phyloP scores from a whole-genome alignment of 2,797 vertebrate genomes.

The Enteromius treurensis region DNA sequence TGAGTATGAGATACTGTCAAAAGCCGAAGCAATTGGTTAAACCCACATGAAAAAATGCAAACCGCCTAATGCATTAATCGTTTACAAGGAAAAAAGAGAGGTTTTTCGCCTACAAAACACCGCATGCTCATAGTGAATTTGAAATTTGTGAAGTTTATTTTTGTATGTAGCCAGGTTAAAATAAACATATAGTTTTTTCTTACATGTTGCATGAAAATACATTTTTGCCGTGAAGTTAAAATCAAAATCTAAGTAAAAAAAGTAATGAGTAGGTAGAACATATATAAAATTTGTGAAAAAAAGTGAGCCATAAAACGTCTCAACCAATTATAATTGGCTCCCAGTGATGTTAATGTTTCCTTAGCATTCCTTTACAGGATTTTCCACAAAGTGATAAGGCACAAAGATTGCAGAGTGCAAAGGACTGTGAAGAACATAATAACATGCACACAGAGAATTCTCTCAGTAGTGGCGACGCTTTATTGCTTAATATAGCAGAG shows the following conservation, averaged over 20 bases:
- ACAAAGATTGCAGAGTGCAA: background rate
- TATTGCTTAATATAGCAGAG: conserved; percentile 18
- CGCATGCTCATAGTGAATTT: background rate
- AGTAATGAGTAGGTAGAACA: too few species aligned
- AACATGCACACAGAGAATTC: background rate
- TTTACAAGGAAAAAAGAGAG: background rate
- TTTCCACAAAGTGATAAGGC: background rate
- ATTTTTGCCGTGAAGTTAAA: background rate
- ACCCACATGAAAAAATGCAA: background rate
- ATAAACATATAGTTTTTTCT: background rate
- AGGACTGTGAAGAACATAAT: background rate
- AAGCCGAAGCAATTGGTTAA: background rate
- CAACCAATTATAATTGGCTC: too few species aligned
- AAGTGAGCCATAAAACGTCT: background rate
- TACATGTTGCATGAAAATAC: background rate
- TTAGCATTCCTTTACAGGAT: background rate
- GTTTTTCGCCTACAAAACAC: background rate
- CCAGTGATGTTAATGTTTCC: too few species aligned
- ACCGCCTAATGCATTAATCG: background rate
- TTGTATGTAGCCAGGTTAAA: background rate
- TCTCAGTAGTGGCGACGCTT: conserved; percentile 3
- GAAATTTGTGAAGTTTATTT: background rate
- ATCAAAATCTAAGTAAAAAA: too few species aligned
- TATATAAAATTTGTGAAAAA: too few species aligned
- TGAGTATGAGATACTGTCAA: background rate